Conservation (phyloP, 2,888 invertebrate species). For the Hirtodrosophila confusa region DNA sequence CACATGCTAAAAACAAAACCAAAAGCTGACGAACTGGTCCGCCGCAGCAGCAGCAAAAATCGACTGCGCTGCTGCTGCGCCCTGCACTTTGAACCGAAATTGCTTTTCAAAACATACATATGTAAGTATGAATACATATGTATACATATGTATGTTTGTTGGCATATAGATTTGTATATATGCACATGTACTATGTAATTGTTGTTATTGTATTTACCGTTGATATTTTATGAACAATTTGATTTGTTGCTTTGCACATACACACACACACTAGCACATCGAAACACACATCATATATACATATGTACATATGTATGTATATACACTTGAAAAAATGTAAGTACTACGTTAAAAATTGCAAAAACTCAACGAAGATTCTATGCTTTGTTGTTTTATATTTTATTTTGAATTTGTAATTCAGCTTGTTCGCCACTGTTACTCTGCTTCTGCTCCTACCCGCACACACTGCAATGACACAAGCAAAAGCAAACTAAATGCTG, state of each 20-base stretch:
- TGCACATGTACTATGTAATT: no score
- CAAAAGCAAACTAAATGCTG: constrained; percentile 74
- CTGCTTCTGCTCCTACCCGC: constrained; percentile 67
- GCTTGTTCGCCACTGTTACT: constrained; percentile 32
- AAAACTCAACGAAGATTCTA: constrained; percentile 24
- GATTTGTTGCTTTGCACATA: constrained; percentile 7
- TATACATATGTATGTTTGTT: constrained; percentile 7
- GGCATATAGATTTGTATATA: no score
- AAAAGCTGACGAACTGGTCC: constrained; percentile 66
- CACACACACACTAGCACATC: constrained; percentile 10
- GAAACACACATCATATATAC: background rate
- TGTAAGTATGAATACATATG: background rate
- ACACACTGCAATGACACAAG: constrained; percentile 77
- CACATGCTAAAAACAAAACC: constrained; percentile 68
- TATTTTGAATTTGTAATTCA: constrained; percentile 32
- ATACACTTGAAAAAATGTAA: constrained; percentile 47
- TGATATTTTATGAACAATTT: constrained; percentile 29
- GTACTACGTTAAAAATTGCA: constrained; percentile 17
- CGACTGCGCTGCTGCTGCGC: constrained; percentile 34
- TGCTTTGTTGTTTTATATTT: constrained; percentile 27
- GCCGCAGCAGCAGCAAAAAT: constrained; percentile 29
- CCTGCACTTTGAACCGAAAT: constrained; percentile 60
- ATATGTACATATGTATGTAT: no score
- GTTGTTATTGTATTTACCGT: constrained; percentile 39
- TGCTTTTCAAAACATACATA: constrained; percentile 22